phyloP scores from a whole-genome alignment of 2,888 invertebrate species.

The Thysanoteuthis rhombus region DNA sequence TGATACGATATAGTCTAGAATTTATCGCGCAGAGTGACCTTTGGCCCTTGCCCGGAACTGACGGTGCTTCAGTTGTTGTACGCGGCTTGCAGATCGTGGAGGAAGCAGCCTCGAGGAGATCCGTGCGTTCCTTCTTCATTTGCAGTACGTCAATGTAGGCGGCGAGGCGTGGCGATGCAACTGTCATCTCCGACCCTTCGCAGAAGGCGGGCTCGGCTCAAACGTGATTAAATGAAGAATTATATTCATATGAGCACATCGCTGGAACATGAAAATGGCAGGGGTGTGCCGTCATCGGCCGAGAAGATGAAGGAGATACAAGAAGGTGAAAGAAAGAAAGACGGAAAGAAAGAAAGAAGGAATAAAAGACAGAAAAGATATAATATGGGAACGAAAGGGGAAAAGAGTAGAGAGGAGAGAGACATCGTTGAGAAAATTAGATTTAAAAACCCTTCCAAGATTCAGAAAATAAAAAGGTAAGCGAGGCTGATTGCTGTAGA shows the following conservation, averaged over 20 bases:
- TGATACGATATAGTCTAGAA: not conserved
- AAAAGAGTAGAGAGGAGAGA: not conserved
- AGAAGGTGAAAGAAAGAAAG: not conserved
- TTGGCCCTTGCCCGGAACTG: not conserved
- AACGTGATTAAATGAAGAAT: not conserved
- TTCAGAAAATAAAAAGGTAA: too few relatives aligned
- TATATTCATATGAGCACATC: not conserved
- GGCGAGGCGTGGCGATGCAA: conserved; percentile 18
- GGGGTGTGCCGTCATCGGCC: not conserved
- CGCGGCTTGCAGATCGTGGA: not conserved
- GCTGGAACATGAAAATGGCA: not conserved
- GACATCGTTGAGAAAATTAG: too few relatives aligned
- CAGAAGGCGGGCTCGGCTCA: not conserved
- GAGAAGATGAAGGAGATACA: not conserved
- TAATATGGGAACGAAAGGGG: too few relatives aligned
- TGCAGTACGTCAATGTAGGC: conserved; percentile 18
- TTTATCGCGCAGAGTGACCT: conserved; percentile 25
- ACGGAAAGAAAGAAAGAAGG: not conserved
- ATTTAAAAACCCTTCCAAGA: too few relatives aligned
- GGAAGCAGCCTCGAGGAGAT: not conserved
- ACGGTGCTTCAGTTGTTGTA: not conserved
- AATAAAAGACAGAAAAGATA: not conserved
- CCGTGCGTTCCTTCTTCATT: not conserved
- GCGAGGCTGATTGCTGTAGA: too few relatives aligned
- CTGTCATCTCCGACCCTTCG: conserved; percentile 27